Conservation (phyloP, 2,888 invertebrate genomes). For the Metopia argyrocephala region DNA sequence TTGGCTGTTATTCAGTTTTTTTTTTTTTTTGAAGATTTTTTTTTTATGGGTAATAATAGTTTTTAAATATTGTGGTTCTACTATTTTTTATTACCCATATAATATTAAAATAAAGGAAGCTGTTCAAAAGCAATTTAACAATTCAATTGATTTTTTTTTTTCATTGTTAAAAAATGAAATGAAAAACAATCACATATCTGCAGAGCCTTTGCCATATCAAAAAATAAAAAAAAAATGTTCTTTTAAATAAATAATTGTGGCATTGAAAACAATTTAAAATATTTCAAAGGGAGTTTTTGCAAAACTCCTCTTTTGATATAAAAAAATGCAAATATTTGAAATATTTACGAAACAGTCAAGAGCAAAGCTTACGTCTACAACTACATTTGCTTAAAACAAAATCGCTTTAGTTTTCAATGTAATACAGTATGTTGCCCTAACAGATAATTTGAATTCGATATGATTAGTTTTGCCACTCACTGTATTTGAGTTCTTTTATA, state of each 20-base stretch:
- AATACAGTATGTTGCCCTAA: no score
- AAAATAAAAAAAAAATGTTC: neutral
- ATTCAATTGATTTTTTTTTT: constrained; percentile 50
- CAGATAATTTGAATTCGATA: no score
- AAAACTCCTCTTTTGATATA: neutral
- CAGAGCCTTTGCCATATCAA: neutral
- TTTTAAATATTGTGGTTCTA: neutral
- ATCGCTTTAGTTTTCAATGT: no score
- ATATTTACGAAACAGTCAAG: neutral
- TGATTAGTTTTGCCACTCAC: no score
- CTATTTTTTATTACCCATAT: neutral
- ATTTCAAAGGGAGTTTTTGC: neutral
- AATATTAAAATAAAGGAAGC: neutral
- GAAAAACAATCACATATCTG: neutral
- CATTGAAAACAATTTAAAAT: neutral
- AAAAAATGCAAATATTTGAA: neutral
- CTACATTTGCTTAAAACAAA: no score
- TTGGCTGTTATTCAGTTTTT: constrained; percentile 11
- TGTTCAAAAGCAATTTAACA: constrained; percentile 2
- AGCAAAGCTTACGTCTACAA: neutral
- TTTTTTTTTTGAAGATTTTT: no score
- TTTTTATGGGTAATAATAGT: no score
- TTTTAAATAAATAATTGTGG: neutral
- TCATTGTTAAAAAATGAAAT: constrained; percentile 34
- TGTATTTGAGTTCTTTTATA: no score